phyloP scores from a whole-genome alignment of 2,888 invertebrate genomes.

The Oscheius sp. region DNA sequence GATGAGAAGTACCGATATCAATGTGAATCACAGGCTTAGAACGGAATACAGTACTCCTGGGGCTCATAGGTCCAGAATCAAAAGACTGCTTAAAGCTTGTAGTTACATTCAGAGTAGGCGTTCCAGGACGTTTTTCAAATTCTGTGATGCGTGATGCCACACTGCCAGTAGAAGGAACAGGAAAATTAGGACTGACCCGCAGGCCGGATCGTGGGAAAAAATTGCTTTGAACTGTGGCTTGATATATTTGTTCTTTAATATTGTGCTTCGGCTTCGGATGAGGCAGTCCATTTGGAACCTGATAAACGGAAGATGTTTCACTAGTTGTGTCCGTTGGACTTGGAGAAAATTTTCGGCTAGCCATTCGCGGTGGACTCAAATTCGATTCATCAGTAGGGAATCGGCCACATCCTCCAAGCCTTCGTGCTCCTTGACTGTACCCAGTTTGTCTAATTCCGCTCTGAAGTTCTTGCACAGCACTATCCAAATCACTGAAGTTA shows the following conservation, averaged over 20 bases:
- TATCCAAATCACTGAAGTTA: slow-evolving; percentile 61
- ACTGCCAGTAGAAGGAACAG: slow-evolving; percentile 62
- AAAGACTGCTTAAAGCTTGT: slow-evolving; percentile 34
- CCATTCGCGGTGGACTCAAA: slow-evolving; percentile 45
- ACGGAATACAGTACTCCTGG: slow-evolving; percentile 65
- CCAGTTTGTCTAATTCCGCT: slow-evolving; percentile 19
- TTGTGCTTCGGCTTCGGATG: slow-evolving; percentile 70
- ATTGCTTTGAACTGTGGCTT: slow-evolving; percentile 38
- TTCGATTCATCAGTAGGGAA: slow-evolving; percentile 63
- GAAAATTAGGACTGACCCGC: slow-evolving; percentile 57
- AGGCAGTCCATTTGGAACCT: slow-evolving; percentile 61
- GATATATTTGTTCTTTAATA: slow-evolving; percentile 66
- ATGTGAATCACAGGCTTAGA: slow-evolving; percentile 67
- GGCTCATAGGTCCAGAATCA: slow-evolving; percentile 57
- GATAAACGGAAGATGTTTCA: slow-evolving; percentile 53
- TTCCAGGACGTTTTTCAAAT: slow-evolving; percentile 63
- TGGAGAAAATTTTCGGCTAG: slow-evolving; percentile 36
- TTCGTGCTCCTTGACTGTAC: slow-evolving; percentile 24
- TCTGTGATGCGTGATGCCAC: slow-evolving; percentile 66
- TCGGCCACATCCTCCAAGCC: slow-evolving; percentile 57
- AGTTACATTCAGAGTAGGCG: slow-evolving; percentile 46
- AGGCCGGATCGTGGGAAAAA: slow-evolving; percentile 19
- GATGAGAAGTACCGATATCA: slow-evolving; percentile 48
- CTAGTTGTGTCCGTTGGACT: slow-evolving; percentile 50
- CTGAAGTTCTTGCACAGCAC: slow-evolving; percentile 47